Conservation (phyloP, 2,797 vertebrate genomes). For the Diceros bicornis region DNA sequence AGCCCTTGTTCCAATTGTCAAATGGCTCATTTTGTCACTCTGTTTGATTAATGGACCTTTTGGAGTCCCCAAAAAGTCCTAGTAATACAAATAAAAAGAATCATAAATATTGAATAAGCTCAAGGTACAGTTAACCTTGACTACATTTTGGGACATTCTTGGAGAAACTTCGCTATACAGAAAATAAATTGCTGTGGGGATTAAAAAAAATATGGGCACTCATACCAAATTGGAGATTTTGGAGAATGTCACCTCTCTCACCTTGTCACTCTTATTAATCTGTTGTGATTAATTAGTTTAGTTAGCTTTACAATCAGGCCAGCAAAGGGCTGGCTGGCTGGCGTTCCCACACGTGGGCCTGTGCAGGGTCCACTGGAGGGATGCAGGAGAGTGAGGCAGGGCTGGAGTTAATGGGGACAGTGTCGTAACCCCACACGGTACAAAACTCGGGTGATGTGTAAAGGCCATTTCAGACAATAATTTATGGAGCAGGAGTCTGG, state of each 20-base stretch:
- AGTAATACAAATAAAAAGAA: slow-evolving; percentile 90
- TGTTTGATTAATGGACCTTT: slow-evolving; percentile 97
- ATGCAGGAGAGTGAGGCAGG: not conserved
- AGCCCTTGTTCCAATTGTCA: slow-evolving; percentile 90
- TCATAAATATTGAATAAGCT: slow-evolving; percentile 93
- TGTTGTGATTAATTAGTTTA: slow-evolving; percentile 96
- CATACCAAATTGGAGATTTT: slow-evolving; percentile 90
- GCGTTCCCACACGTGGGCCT: slow-evolving; percentile 64
- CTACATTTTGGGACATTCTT: slow-evolving; percentile 90
- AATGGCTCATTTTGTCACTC: slow-evolving; percentile 94
- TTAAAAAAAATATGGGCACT: slow-evolving; percentile 75
- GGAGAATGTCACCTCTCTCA: slow-evolving; percentile 94
- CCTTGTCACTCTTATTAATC: slow-evolving; percentile 95
- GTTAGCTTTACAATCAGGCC: slow-evolving; percentile 94
- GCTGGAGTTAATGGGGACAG: not conserved
- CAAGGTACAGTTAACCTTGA: slow-evolving; percentile 91
- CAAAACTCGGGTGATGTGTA: not conserved
- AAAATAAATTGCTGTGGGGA: slow-evolving; percentile 91
- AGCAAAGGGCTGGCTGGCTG: slow-evolving; percentile 79
- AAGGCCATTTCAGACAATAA: slow-evolving; percentile 61
- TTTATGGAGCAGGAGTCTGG: slow-evolving; percentile 71
- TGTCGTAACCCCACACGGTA: not conserved
- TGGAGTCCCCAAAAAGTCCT: slow-evolving; percentile 92
- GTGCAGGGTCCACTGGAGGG: not conserved
- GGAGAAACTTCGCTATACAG: slow-evolving; percentile 88